Conservation (phyloP, 2,797 vertebrate species). For the Melanotaenia maccullochi region DNA sequence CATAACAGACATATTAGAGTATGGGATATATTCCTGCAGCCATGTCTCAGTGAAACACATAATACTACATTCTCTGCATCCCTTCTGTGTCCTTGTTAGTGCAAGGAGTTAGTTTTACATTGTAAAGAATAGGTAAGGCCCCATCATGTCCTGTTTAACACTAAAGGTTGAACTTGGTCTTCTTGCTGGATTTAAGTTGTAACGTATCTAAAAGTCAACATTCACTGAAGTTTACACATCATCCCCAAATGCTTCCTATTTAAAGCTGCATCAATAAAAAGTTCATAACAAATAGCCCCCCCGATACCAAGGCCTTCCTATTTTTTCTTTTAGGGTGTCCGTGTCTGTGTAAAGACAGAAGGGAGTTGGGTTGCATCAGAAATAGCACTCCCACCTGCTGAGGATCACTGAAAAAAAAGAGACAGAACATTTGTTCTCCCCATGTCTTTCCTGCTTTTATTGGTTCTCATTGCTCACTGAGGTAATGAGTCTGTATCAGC, state of each 20-base stretch:
- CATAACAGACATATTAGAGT: too few relatives aligned
- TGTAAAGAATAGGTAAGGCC: neutral
- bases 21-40: too few relatives aligned
- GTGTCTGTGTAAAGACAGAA: slow-evolving; percentile 40
- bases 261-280: slow-evolving; percentile 44
- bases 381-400: slow-evolving; percentile 84
- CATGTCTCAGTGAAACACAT: too few relatives aligned
- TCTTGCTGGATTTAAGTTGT: neutral
- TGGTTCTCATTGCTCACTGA: slow-evolving; percentile 37
- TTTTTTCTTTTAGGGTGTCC: slow-evolving; percentile 23
- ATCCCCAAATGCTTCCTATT: slow-evolving; percentile 3
- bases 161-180: neutral
- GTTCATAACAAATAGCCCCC: slow-evolving; percentile 46
- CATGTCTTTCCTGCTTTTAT: slow-evolving; percentile 49
- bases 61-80: too few relatives aligned
- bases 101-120: neutral
- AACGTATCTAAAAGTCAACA: neutral
- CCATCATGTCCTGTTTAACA: neutral
- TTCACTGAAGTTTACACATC: neutral
- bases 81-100: too few relatives aligned
- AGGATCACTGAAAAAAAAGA: slow-evolving; percentile 67
- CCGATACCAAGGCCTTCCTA: slow-evolving; percentile 39
- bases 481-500: slow-evolving; percentile 31
- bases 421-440: slow-evolving; percentile 67
- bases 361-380: slow-evolving; percentile 77